These are phyloP conservation scores for Sphaeramia orbicularis DNA, from an alignment of 2,797 vertebrate genomes.

Conservation along the genomic window DNA sequence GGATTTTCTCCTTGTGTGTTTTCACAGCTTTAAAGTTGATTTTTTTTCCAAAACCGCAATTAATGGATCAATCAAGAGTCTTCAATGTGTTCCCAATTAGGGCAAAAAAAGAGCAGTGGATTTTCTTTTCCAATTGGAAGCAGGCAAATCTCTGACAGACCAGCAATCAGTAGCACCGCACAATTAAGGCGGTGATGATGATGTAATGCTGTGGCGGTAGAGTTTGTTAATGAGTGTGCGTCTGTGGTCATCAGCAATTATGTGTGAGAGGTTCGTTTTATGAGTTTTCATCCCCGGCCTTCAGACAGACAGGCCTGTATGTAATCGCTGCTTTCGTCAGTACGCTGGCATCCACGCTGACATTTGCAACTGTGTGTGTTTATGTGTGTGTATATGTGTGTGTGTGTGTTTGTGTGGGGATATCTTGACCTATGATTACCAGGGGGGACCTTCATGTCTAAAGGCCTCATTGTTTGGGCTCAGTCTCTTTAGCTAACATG, in stretches of 20 bases:
- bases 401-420: no score
- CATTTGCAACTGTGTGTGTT: conserved; percentile 42
- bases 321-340: conserved; percentile 40
- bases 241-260: conserved; percentile 43
- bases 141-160: conserved; percentile 37
- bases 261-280: conserved; percentile 29
- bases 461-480: conserved; percentile 70
- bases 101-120: not conserved
- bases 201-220: conserved; percentile 18
- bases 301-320: conserved; percentile 52
- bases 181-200: conserved; percentile 32
- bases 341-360: conserved; percentile 60
- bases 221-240: conserved; percentile 1
- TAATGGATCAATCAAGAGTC: conserved; percentile 50
- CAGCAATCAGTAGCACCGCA: conserved; percentile 38
- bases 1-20: conserved; percentile 36
- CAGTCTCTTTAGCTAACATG: conserved; percentile 39
- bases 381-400: conserved; percentile 25
- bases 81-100: conserved; percentile 67
- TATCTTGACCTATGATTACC: conserved; percentile 54
- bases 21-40: conserved; percentile 60
- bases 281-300: conserved; percentile 40
- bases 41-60: conserved; percentile 30
- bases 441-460: conserved; percentile 52
- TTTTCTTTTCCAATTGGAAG: conserved; percentile 57